A percentile compares a stretch with the other conserved stretches of the same genome.
Evolutionary conservation across 2,113 vertebrate genomes (phyloP).

Genomic region (Vulpes vulpes): DNA sequence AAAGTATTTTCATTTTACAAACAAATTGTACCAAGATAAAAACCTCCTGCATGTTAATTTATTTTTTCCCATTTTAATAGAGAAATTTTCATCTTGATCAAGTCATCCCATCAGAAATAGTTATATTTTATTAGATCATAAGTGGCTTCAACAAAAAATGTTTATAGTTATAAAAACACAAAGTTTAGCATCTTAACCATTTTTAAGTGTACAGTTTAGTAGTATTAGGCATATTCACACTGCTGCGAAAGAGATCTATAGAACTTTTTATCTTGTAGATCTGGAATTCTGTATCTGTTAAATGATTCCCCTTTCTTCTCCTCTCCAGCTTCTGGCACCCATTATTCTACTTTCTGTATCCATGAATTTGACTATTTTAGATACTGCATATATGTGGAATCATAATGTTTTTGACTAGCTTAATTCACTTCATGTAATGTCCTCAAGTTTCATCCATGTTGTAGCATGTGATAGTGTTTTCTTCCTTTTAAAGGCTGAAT

Average conservation of each 20-base stretch:
- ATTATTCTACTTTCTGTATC: background rate
- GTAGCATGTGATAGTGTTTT: background rate
- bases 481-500: background rate
- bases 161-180: background rate
- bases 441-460: background rate
- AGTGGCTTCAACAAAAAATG: background rate
- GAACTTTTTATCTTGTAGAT: background rate
- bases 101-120: background rate
- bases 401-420: background rate
- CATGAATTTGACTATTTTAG: no score
- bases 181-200: background rate
- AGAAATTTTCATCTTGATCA: background rate
- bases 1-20: background rate
- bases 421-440: background rate
- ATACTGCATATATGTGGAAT: background rate
- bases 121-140: background rate
- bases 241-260: background rate
- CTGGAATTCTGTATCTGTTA: background rate
- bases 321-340: background rate
- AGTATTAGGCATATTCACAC: background rate
- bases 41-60: background rate
- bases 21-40: background rate
- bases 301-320: background rate
- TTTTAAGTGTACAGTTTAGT: background rate
- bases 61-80: background rate